Evolutionary conservation across 2,797 vertebrate species (phyloP).

Genomic region (Tachyglossus aculeatus): DNA sequence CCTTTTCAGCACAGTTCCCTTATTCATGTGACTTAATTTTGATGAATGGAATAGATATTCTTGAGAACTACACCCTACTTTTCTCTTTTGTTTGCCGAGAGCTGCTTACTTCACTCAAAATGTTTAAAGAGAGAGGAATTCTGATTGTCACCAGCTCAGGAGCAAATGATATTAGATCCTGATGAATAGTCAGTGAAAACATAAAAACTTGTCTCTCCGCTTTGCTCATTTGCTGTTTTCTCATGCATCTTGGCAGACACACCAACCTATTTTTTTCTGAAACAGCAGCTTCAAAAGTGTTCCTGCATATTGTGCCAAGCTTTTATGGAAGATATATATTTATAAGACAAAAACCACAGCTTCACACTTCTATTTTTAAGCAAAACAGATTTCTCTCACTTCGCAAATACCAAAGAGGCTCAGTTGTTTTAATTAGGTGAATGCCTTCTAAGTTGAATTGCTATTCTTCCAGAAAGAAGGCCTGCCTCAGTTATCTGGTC

Average conservation of each 20-base stretch:
- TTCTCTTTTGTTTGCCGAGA: constrained; percentile 31
- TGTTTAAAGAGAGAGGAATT: constrained; percentile 40
- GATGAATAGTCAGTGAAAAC: constrained; percentile 41
- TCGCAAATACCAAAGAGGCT: constrained; percentile 12
- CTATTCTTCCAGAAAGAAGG: constrained; percentile 19
- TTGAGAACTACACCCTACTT: constrained; percentile 41
- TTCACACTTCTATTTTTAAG: constrained; percentile 48
- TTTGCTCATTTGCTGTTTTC: constrained; percentile 26
- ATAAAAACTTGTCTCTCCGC: constrained; percentile 34
- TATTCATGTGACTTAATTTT: constrained; percentile 54
- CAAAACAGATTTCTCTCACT: constrained; percentile 21
- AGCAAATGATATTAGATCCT: constrained; percentile 35
- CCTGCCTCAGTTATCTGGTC: neutral
- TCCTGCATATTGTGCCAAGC: constrained; percentile 14
- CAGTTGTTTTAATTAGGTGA: constrained; percentile 27
- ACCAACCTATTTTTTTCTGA: constrained; percentile 10
- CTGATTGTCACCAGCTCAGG: constrained; percentile 25
- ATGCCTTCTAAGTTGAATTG: constrained; percentile 28
- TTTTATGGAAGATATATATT: constrained; percentile 20
- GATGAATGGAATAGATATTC: constrained; percentile 52
- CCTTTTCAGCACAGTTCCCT: constrained; percentile 28
- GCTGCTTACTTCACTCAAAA: constrained; percentile 45
- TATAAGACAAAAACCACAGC: constrained; percentile 11
- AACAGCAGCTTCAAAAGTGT: constrained; percentile 30
- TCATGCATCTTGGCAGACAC: constrained; percentile 15